Conservation (phyloP, 1,140 invertebrate genomes). For the Monochamus saltuarius region DNA sequence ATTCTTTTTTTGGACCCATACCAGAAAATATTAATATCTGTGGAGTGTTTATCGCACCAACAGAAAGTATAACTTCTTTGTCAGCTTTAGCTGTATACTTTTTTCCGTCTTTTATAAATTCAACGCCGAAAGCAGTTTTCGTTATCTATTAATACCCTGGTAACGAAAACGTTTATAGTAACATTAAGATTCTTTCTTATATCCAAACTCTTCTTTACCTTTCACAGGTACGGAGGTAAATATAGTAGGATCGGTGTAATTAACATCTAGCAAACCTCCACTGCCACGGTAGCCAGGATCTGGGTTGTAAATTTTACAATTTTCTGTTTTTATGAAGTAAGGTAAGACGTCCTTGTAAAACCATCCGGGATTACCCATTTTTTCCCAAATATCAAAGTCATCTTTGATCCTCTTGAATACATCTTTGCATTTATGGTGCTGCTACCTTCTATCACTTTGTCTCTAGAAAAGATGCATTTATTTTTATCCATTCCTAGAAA, state of each 20-base stretch:
- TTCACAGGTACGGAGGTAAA: conserved; percentile 12
- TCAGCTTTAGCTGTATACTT: conserved; percentile 53
- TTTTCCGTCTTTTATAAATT: conserved; percentile 60
- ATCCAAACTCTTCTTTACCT: conserved; percentile 19
- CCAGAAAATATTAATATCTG: conserved; percentile 85
- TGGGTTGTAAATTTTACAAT: conserved; percentile 38
- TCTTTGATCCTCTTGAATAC: conserved; percentile 78
- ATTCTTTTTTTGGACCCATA: conserved; percentile 70
- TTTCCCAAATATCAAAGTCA: conserved; percentile 67
- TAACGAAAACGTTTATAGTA: conserved; percentile 60
- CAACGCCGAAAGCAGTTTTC: conserved; percentile 68
- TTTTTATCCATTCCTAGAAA: conserved; percentile 55
- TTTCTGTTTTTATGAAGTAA: conserved; percentile 38
- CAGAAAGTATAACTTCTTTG: conserved; percentile 75
- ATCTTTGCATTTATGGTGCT: conserved; percentile 86
- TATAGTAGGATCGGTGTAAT: not conserved
- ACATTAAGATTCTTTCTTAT: conserved; percentile 28
- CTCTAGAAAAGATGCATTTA: conserved; percentile 61
- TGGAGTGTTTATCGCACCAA: conserved; percentile 72
- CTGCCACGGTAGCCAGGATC: conserved; percentile 20
- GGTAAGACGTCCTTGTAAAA: conserved; percentile 34
- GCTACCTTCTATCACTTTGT: conserved; percentile 70
- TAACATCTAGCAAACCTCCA: conserved; percentile 17
- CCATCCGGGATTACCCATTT: conserved; percentile 61
- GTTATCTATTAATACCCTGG: conserved; percentile 65